Evolutionary conservation across 2,113 vertebrate genomes (phyloP).

Genomic region (Gymnogyps californianus): DNA sequence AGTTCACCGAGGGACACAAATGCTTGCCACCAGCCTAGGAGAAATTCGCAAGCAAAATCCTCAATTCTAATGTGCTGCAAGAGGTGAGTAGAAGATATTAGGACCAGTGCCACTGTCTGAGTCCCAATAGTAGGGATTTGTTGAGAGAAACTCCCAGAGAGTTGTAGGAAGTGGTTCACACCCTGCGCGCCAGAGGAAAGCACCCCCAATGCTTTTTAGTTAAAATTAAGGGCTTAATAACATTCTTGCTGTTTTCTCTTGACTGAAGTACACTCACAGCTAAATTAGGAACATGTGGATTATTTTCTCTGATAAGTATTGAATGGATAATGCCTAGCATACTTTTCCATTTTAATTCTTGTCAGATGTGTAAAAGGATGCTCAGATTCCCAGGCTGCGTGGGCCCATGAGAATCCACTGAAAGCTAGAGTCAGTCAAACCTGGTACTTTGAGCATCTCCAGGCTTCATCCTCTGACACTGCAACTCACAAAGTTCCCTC

Average conservation of each 20-base stretch:
- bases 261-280: background rate
- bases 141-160: background rate
- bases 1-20: background rate
- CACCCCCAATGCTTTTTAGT: fast-evolving
- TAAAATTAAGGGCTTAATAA: background rate
- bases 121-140: background rate
- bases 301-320: background rate
- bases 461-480: background rate
- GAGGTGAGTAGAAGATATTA: background rate
- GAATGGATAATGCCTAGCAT: background rate
- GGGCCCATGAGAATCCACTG: background rate
- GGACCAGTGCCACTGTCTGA: background rate
- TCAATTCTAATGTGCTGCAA: background rate
- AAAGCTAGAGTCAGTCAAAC: background rate
- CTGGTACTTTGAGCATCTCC: background rate
- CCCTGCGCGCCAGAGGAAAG: fast-evolving
- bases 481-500: background rate
- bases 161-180: background rate
- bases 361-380: background rate
- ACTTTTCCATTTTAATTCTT: background rate
- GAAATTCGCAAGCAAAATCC: background rate
- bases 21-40: background rate
- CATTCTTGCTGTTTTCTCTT: background rate
- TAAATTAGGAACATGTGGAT: background rate
- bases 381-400: background rate